Percentiles rank a stretch among this genome's conserved stretches.
These are phyloP conservation scores for Acronicta psi DNA, from an alignment of 2,888 invertebrate species.

Conservation along the genomic window DNA sequence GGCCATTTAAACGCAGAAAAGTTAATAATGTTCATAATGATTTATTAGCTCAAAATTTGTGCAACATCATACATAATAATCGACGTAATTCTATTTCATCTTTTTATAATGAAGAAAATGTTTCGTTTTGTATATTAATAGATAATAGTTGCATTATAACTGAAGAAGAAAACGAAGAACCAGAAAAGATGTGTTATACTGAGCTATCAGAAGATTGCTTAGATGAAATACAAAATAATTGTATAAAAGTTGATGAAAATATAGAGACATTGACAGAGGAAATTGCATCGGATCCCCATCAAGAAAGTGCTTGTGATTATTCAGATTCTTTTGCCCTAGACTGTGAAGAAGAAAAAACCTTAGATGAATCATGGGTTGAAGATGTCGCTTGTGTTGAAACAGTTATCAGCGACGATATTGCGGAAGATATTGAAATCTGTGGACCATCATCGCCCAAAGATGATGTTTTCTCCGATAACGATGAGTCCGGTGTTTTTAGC, in stretches of 20 bases:
- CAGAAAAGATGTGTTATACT: slow-evolving; percentile 74
- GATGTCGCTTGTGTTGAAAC: slow-evolving; percentile 85
- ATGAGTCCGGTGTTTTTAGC: slow-evolving; percentile 57
- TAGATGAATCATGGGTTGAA: slow-evolving; percentile 80
- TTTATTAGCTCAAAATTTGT: slow-evolving; percentile 65
- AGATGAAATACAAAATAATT: slow-evolving; percentile 57
- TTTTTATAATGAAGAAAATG: slow-evolving; percentile 76
- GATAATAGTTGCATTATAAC: slow-evolving; percentile 79
- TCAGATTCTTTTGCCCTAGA: slow-evolving; percentile 59
- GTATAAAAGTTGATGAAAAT: slow-evolving; percentile 36
- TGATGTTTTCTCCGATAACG: slow-evolving; percentile 49
- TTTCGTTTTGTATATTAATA: slow-evolving; percentile 82
- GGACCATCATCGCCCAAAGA: slow-evolving; percentile 67
- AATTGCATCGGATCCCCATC: slow-evolving; percentile 24
- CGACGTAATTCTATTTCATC: slow-evolving; percentile 82
- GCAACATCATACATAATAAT: slow-evolving; percentile 73
- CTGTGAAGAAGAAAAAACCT: slow-evolving; percentile 63
- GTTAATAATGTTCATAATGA: slow-evolving; percentile 61
- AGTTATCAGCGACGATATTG: slow-evolving; percentile 81
- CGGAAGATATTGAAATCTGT: slow-evolving; percentile 76
- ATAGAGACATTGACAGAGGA: slow-evolving; percentile 35
- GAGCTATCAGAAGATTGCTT: slow-evolving; percentile 70
- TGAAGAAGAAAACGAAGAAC: slow-evolving; percentile 73
- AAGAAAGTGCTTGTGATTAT: slow-evolving; percentile 56
- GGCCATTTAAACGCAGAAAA: slow-evolving; percentile 73